A percentile compares a stretch with the other conserved stretches of the same genome.
Conservation (phyloP, 2,113 vertebrate species). For the Pluvialis apricaria region DNA sequence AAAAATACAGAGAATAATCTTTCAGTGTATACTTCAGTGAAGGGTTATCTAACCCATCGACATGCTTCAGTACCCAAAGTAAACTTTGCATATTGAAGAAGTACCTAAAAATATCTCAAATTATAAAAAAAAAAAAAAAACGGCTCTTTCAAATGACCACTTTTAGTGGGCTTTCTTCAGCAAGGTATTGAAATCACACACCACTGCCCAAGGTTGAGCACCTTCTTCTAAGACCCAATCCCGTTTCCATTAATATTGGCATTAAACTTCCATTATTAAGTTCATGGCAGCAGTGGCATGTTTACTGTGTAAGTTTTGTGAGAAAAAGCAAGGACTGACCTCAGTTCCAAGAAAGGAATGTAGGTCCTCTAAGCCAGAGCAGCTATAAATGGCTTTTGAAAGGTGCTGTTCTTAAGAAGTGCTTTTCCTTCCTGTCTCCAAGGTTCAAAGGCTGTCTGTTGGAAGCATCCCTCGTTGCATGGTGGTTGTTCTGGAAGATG, state of each 20-base stretch:
- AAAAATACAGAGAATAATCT: background rate
- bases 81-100: background rate
- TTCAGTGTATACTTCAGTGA: background rate
- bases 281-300: background rate
- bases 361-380: background rate
- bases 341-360: background rate
- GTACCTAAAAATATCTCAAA: background rate
- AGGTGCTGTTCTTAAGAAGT: background rate
- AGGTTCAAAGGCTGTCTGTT: conserved; percentile 93
- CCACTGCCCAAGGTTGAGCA: background rate
- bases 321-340: background rate
- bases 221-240: background rate
- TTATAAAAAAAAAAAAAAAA: background rate
- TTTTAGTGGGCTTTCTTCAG: background rate
- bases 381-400: background rate
- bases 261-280: background rate
- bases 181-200: background rate
- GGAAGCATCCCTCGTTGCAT: conserved; percentile 96
- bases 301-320: background rate
- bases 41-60: background rate
- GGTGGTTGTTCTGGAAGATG: conserved; percentile 91
- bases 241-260: background rate
- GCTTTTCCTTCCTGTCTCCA: background rate
- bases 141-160: background rate
- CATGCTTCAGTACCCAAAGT: background rate